Conservation (phyloP, 2,888 invertebrate genomes). For the Nemotelus pantherinus region DNA sequence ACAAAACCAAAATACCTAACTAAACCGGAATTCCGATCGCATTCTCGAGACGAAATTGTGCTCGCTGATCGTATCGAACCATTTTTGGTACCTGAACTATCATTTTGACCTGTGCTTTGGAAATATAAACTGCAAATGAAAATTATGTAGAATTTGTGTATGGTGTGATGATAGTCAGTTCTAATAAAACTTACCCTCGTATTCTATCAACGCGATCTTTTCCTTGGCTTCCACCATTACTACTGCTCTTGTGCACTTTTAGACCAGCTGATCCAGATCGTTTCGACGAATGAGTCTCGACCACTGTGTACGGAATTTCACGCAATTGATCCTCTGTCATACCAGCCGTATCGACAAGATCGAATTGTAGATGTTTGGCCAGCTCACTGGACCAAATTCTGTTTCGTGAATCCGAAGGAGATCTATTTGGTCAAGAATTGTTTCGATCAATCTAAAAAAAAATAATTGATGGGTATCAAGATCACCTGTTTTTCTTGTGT, state of each 20-base stretch:
- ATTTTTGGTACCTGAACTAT: conserved; percentile 61
- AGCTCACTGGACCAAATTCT: conserved; percentile 81
- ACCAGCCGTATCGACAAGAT: conserved; percentile 86
- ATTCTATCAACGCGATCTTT: conserved; percentile 65
- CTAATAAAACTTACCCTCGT: conserved; percentile 60
- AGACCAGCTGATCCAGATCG: conserved; percentile 61
- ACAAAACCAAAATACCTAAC: conserved; percentile 57
- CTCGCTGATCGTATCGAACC: conserved; percentile 72
- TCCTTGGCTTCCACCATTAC: conserved; percentile 60
- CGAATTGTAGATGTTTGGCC: conserved; percentile 87
- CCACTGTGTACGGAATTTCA: conserved; percentile 89
- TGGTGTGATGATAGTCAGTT: neutral
- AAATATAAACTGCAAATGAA: conserved; percentile 58
- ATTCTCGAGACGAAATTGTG: conserved; percentile 69
- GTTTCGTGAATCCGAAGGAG: conserved; percentile 75
- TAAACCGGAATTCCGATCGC: conserved; percentile 66
- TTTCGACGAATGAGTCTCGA: conserved; percentile 71
- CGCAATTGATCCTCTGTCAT: conserved; percentile 88
- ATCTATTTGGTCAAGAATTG: conserved; percentile 63
- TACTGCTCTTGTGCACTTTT: conserved; percentile 64
- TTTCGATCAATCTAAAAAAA: conserved; percentile 26
- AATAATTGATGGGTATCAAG: conserved; percentile 25
- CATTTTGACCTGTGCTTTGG: conserved; percentile 64
- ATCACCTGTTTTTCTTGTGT: conserved; percentile 72
- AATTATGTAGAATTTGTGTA: conserved; percentile 35